These are phyloP conservation scores for Odontothrips loti DNA, from an alignment of 2,888 invertebrate genomes.

Conservation along the genomic window DNA sequence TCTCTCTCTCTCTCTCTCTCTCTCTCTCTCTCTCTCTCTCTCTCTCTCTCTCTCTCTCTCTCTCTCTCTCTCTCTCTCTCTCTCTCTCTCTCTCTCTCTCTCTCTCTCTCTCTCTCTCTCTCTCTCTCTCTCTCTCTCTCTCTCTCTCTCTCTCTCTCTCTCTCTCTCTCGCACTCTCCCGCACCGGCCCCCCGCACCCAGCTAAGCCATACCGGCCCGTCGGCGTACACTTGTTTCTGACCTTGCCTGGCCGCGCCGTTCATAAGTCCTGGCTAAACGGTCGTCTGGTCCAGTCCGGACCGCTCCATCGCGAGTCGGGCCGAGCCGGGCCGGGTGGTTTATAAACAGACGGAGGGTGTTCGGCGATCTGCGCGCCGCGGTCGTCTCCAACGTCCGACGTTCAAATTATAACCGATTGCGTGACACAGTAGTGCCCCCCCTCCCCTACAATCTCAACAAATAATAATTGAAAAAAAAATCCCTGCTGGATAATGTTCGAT, in stretches of 20 bases:
- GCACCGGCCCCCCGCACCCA: neutral
- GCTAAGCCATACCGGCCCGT: neutral
- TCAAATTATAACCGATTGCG: too few species aligned
- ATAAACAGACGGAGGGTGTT: neutral
- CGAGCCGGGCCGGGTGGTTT: neutral
- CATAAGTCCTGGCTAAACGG: constrained; percentile 19
- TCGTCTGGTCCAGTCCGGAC: neutral
- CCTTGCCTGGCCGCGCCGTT: neutral
- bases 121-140: neutral
- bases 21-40: neutral
- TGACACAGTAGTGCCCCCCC: too few species aligned
- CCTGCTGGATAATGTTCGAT: too few species aligned
- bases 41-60: neutral
- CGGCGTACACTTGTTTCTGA: neutral
- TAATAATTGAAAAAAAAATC: too few species aligned
- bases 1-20: neutral
- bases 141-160: neutral
- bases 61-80: neutral
- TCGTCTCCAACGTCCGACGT: too few species aligned
- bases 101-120: neutral
- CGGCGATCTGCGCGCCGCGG: neutral
- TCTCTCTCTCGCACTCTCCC: neutral
- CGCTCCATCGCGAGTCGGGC: too few species aligned
- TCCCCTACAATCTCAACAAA: too few species aligned
- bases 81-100: neutral